Evolutionary conservation across 2,888 invertebrate species (phyloP).

Genomic region (Lochmaea crataegi): DNA sequence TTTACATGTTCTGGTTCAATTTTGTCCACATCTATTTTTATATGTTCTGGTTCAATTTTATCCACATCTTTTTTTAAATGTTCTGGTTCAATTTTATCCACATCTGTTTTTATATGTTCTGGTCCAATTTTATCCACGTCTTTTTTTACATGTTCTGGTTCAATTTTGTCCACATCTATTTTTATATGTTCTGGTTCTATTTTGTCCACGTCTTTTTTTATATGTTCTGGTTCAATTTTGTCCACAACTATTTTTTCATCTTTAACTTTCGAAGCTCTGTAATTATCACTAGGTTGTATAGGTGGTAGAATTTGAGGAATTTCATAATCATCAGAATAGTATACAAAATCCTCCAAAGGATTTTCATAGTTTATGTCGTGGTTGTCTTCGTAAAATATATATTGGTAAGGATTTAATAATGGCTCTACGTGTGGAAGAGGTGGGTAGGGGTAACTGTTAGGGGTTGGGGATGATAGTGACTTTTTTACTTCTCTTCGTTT

Average conservation of each 20-base stretch:
- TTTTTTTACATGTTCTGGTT: neutral
- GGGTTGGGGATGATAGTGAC: neutral
- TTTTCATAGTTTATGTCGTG: neutral
- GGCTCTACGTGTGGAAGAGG: neutral
- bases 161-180: too few relatives aligned
- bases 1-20: neutral
- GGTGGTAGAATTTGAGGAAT: neutral
- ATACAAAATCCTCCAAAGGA: neutral
- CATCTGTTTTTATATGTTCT: neutral
- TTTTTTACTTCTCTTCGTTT: conserved; percentile 11
- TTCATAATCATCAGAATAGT: neutral
- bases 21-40: neutral
- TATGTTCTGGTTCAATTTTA: neutral
- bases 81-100: too few relatives aligned
- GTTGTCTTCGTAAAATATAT: neutral
- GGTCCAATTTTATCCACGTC: too few relatives aligned
- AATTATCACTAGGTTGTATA: neutral
- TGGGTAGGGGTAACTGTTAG: neutral
- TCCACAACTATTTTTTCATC: neutral
- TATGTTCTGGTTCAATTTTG: neutral
- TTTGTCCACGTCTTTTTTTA: neutral
- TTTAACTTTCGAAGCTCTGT: neutral
- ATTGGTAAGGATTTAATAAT: neutral
- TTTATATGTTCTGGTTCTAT: neutral
- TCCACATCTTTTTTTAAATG: neutral